Evolutionary conservation across 2,888 invertebrate species (phyloP), one percentile per base, ranked within the genome.

Genomic region (Lumbricus terrestris): DNA sequence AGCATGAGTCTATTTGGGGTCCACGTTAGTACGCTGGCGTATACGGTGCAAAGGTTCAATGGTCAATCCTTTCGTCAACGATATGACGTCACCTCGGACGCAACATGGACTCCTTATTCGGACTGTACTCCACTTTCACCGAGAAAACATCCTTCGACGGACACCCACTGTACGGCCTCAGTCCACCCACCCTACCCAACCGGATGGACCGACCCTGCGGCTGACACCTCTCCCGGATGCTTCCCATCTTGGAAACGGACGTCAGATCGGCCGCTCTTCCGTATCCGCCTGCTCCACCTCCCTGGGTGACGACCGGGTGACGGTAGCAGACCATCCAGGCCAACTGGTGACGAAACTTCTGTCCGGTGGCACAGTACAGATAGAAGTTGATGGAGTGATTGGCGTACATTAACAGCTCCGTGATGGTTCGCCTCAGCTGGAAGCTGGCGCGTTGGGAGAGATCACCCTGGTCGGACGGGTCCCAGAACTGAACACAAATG

Each of bases 351-450:
- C 92, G 90, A 88, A 92, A 92, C 88, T 92, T 92, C 91, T 92
- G 91, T 20, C 92, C 92, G 13, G 92, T 92, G 54, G 92, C 92
- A 89, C 92, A 92, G 88, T 92, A 92, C 85, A 92, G 90, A 89
- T 91, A 91, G 91, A 94, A 94, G 92, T 94, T 94, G 85, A 93
- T 93, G 29, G 94, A 94, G 90, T 94, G 94, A 90, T 94, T 94
- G 20, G 93, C 90, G 91, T 93, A 94, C 94, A 94, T 94, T 2
- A 94, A 92, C 88, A 94, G 91, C 89, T 94, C 93, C 0, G 94
- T 93, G 40, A 94, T 91, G 0, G 94, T 94, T n/a, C 93, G 89
- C 15, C 93, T 92, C 37, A 94, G 92, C 47, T 92, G 92, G 83
- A 93, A 92, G 90, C 92, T 91, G 0, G 93, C 92, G 54, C 90